Conservation (phyloP, 2,113 vertebrate genomes). For the Lagopus muta region DNA sequence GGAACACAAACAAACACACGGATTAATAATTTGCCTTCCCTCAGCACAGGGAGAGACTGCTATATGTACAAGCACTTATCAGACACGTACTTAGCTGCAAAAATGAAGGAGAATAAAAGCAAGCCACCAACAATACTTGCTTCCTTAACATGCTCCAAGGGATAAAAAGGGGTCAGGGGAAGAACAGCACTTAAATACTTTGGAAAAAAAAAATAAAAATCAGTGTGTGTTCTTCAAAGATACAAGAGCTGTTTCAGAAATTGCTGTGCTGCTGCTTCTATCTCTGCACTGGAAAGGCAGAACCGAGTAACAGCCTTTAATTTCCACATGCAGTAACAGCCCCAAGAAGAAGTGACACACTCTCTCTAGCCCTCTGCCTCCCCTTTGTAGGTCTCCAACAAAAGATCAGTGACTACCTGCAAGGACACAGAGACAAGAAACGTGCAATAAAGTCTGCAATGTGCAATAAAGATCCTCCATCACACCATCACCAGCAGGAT, state of each 20-base stretch:
- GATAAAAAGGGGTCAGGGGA: not conserved
- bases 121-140: not conserved
- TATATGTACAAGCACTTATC: not conserved
- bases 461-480: not conserved
- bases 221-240: not conserved
- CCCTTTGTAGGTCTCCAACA: not conserved
- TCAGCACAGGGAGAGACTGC: not conserved
- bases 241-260: not conserved
- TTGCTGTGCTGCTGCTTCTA: not conserved
- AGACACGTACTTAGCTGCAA: not conserved
- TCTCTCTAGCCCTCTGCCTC: not conserved
- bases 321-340: not conserved
- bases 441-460: not conserved
- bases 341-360: not conserved
- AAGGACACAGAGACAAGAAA: not conserved
- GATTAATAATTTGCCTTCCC: not conserved
- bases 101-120: not conserved
- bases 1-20: not conserved
- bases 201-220: not conserved
- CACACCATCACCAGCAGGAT: not conserved
- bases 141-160: not conserved
- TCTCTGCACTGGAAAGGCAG: not conserved
- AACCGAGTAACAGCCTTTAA: not conserved
- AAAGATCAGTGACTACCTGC: not conserved
- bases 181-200: not conserved